These are phyloP conservation scores for Lucinisca nassula DNA, from an alignment of 2,888 invertebrate genomes.

Conservation along the genomic window DNA sequence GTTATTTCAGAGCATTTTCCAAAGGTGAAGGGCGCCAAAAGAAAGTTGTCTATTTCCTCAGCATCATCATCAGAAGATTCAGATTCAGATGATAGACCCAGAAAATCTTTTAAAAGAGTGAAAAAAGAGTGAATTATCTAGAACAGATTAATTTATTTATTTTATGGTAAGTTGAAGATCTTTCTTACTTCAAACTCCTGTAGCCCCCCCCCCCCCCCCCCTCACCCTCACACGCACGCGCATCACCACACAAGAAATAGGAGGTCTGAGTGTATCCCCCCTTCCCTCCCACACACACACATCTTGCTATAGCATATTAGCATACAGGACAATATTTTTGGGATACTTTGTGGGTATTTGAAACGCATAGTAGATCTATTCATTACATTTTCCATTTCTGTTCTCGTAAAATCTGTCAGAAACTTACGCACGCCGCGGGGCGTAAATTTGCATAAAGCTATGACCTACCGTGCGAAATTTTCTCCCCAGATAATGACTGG, in stretches of 20 bases:
- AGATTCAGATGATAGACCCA: not conserved
- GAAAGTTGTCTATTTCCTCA: not conserved
- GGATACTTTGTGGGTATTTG: too few species aligned
- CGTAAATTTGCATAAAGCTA: slow-evolving; percentile 66
- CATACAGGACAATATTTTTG: too few species aligned
- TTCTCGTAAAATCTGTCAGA: slow-evolving; percentile 7
- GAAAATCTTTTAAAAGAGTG: not conserved
- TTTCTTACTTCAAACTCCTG: too few species aligned
- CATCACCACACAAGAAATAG: too few species aligned
- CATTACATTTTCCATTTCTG: too few species aligned
- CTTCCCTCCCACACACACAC: too few species aligned
- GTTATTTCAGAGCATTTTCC: not conserved
- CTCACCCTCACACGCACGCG: too few species aligned
- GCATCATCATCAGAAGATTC: not conserved
- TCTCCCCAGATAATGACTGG: slow-evolving; percentile 9
- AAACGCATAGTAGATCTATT: too few species aligned
- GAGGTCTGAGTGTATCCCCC: too few species aligned
- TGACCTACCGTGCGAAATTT: slow-evolving; percentile 67
- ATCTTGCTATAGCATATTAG: too few species aligned
- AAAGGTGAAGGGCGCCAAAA: not conserved
- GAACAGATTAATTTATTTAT: slow-evolving; percentile 6
- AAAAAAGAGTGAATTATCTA: not conserved
- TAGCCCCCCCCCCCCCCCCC: too few species aligned
- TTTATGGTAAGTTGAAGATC: slow-evolving; percentile 2
- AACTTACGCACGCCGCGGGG: slow-evolving; percentile 8